These are phyloP conservation scores for Philaethria dido DNA, from an alignment of 2,888 invertebrate species.

Conservation along the genomic window DNA sequence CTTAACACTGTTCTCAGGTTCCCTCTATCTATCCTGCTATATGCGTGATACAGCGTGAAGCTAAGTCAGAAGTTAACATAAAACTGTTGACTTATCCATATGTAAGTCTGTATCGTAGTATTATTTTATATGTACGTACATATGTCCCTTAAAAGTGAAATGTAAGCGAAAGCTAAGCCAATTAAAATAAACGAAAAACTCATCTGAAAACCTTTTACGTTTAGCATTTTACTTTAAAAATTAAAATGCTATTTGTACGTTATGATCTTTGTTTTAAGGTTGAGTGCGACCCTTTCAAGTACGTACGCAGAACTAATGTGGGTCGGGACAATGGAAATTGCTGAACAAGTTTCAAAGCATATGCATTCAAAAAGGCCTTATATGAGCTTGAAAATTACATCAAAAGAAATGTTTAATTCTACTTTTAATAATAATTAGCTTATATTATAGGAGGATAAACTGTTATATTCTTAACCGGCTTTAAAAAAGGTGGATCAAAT, in stretches of 20 bases:
- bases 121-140: neutral
- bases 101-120: too few relatives aligned
- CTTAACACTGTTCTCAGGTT: too few relatives aligned
- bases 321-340: constrained; percentile 42
- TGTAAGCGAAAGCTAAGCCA: neutral
- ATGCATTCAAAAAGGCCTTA: constrained; percentile 44
- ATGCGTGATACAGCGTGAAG: too few relatives aligned
- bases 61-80: too few relatives aligned
- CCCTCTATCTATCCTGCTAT: too few relatives aligned
- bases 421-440: constrained; percentile 5
- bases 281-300: constrained; percentile 25
- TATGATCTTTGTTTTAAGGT: constrained; percentile 20
- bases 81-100: too few relatives aligned
- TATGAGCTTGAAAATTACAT: constrained; percentile 26
- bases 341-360: constrained; percentile 44
- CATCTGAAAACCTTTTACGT: neutral
- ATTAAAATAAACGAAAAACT: constrained; percentile 2
- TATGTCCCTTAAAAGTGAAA: neutral
- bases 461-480: too few relatives aligned
- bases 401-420: constrained; percentile 11
- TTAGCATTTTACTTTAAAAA: constrained; percentile 12
- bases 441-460: neutral
- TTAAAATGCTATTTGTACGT: constrained; percentile 19
- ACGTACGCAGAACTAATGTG: constrained; percentile 26
- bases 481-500: too few relatives aligned